Evolutionary conservation across 2,113 vertebrate genomes (phyloP), one percentile per base, ranked within the genome.

Genomic region (Tricholaema leucomelas): DNA sequence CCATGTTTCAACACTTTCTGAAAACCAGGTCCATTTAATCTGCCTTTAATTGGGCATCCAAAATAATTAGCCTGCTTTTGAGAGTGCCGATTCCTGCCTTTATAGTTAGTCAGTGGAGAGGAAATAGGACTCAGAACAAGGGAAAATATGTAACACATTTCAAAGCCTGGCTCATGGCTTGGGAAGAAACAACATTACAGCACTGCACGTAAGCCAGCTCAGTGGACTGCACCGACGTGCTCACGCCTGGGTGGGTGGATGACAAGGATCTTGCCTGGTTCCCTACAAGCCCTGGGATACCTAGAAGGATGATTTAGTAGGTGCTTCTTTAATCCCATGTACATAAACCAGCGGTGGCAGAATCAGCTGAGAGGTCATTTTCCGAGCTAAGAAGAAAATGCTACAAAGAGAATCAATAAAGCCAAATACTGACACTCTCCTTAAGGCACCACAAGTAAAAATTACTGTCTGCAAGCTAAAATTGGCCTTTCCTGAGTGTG

Each of bases 281-380:
- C 25, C 46, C 84, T 85, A 23, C 44, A 78, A 78, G 28, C 33
- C 33, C 64, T 85, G 72, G 64, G 38, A 50, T 50, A 91, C 20
- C 75, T 70, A 72, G 80, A 50, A 80, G 64, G 54, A 78, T 87
- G 71, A 74, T 85, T 69, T 58, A 87, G 71, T 79, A 85, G 23
- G 27, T 88, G 16, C 50, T 94, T 91, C 85, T 89, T 87, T 74
- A 91, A 65, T 85, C 48, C 67, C 44, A 54, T 50, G 23, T 75
- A 85, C 35, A 36, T 67, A 81, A 85, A 67, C n/a, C 54, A 77
- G 24, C 40, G 30, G 71, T 44, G 54, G 30, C 46, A 92, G 36
- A 85, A 87, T 92, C 79, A 91, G 48, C 84, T 75, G 67, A 93
- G 60, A 89, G 64, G 56, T 74, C 24, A 76, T 87, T 89, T 91